Evolutionary conservation across 2,113 vertebrate species (phyloP).

Genomic region (Eleginops maclovinus): DNA sequence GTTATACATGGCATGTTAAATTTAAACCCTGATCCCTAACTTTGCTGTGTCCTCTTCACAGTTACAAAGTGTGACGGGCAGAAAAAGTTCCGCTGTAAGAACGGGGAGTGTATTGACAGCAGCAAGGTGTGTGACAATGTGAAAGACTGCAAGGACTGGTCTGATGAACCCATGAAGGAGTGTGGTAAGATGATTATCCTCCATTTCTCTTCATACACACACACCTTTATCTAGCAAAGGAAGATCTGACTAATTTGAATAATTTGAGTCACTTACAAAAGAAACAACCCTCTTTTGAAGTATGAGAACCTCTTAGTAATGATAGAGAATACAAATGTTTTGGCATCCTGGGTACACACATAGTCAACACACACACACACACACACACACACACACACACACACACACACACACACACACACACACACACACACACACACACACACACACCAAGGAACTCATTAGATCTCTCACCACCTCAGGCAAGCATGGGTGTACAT

Average conservation of each 20-base stretch:
- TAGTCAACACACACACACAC: not conserved
- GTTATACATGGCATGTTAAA: too few relatives aligned
- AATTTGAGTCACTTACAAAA: not conserved
- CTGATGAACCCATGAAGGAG: slow-evolving; percentile 95
- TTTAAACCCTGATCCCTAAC: not conserved
- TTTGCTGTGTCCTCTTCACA: slow-evolving; percentile 79
- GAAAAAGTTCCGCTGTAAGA: slow-evolving; percentile 94
- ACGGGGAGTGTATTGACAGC: slow-evolving; percentile 95
- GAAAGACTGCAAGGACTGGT: slow-evolving; percentile 97
- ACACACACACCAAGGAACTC: not conserved
- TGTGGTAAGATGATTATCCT: slow-evolving; percentile 87
- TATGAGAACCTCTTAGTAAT: not conserved
- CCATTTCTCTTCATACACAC: not conserved
- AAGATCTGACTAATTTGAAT: not conserved
- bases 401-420: not conserved
- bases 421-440: not conserved
- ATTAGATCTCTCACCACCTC: slow-evolving; percentile 4
- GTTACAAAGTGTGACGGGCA: slow-evolving; percentile 92
- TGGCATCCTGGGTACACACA: not conserved
- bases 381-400: not conserved
- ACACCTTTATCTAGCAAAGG: not conserved
- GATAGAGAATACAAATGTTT: not conserved
- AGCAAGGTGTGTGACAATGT: slow-evolving; percentile 94
- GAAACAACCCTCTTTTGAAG: not conserved
- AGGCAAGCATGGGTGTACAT: slow-evolving; percentile 8